phyloP scores from a whole-genome alignment of 2,888 invertebrate genomes.

The Hypomecis atomaria region DNA sequence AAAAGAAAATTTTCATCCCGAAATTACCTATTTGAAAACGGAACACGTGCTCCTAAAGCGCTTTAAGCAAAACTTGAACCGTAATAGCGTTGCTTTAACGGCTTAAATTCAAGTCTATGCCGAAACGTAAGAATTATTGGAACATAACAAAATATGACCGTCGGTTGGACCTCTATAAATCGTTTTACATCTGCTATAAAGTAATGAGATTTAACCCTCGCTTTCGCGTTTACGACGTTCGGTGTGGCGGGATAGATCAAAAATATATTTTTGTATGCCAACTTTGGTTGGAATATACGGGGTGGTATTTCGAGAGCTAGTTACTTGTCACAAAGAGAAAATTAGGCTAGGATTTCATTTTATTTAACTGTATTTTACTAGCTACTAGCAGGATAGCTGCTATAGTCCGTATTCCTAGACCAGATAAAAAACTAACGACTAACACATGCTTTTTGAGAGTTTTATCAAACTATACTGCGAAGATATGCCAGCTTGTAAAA shows the following conservation, averaged over 20 bases:
- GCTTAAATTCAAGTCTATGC: constrained; percentile 44
- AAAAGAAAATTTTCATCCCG: constrained; percentile 57
- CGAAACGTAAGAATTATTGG: constrained; percentile 72
- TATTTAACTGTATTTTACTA: too few relatives aligned
- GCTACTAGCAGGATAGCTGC: too few relatives aligned
- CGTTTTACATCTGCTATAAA: constrained; percentile 81
- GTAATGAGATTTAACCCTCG: constrained; percentile 82
- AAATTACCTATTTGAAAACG: constrained; percentile 60
- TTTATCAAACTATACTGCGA: too few relatives aligned
- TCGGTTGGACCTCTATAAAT: constrained; percentile 74
- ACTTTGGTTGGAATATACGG: constrained; percentile 43
- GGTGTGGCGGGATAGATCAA: constrained; percentile 69
- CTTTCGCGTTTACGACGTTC: constrained; percentile 75
- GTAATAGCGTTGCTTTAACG: constrained; percentile 46
- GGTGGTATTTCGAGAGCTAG: background rate
- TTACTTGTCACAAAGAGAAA: too few relatives aligned
- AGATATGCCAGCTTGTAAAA: too few relatives aligned
- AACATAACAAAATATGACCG: constrained; percentile 79
- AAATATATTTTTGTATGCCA: constrained; percentile 60
- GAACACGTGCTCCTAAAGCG: constrained; percentile 56
- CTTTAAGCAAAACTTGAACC: constrained; percentile 50
- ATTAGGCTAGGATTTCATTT: too few relatives aligned
- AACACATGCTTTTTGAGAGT: too few relatives aligned
- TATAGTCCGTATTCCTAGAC: too few relatives aligned
- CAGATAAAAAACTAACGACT: too few relatives aligned